phyloP scores from a whole-genome alignment of 2,113 vertebrate genomes.

The Cryptomyrus ogoouensis region DNA sequence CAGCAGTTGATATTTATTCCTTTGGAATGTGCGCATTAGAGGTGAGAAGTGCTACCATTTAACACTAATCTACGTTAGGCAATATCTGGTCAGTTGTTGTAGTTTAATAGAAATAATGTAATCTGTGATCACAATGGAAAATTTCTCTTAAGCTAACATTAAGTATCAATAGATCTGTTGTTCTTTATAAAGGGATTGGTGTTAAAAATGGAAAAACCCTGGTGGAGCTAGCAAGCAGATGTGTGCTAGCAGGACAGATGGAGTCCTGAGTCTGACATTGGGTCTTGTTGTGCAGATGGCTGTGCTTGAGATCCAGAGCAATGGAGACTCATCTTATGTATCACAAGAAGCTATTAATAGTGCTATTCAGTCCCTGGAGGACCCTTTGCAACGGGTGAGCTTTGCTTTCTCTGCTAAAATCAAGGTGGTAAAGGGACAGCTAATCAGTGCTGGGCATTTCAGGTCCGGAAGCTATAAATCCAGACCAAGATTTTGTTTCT shows the following conservation, averaged over 20 bases:
- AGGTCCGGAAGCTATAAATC: background rate
- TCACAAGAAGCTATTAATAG: slow-evolving; percentile 97
- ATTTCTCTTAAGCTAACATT: background rate
- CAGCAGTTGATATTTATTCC: slow-evolving; percentile 97
- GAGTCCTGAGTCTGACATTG: background rate
- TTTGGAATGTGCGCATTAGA: slow-evolving; percentile 99
- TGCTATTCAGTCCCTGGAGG: slow-evolving; percentile 93
- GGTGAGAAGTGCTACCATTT: slow-evolving; percentile 60
- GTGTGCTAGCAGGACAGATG: background rate
- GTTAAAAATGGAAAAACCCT: background rate
- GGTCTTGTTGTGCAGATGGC: slow-evolving; percentile 74
- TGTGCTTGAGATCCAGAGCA: slow-evolving; percentile 95
- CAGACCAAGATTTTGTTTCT: background rate
- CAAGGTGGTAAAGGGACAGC: background rate
- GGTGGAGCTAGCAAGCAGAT: background rate
- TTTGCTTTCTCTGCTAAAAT: background rate
- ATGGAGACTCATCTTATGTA: slow-evolving; percentile 92
- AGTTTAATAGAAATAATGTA: background rate
- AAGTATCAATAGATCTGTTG: background rate
- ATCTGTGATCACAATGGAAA: background rate
- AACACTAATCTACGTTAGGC: background rate
- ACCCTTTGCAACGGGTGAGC: slow-evolving; percentile 88
- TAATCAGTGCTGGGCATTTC: background rate
- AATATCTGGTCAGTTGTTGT: background rate
- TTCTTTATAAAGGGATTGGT: background rate